Base-by-base conservation (phyloP, 2,113 vertebrate species). In the Albula goreensis region DNA sequence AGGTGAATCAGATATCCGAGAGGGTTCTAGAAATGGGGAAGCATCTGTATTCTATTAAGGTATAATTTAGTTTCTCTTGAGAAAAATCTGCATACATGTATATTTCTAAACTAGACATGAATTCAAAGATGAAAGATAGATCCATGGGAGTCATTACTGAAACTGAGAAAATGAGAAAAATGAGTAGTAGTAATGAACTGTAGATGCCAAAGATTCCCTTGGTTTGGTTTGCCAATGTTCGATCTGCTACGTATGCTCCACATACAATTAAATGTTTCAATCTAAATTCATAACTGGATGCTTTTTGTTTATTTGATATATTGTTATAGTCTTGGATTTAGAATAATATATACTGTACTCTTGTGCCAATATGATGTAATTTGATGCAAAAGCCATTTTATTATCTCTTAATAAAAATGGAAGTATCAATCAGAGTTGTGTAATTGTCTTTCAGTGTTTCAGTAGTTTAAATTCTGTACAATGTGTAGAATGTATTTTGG, bases 41-140 rank as follows among this genome's bases (percentile, higher is more conserved):
- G n/a, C 31, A 79, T 19, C 11, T 25, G 12, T 66, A 53, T 10
- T 78, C 77, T 57, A 85, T 48, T 84, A 31, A 41, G 25, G 50
- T 56, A 19, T 48, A 50, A 56, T 74, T 83, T 83, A 83, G 66
- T 78, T 13, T 79, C 9, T 12, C 41, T 50, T 84, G 25, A 53
- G 12, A 31, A 48, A 41, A 31, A 85, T 25, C 52, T 57, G 12
- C 10, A 48, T 53, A 41, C 66, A n/a, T 82, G 81, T 52, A 49
- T 56, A 85, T 51, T 49, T 83, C 83, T 78, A 25, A 49, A 49
- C 13, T 15, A 57, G 50, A 79, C 56, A 78, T 56, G 50, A 79
- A 41, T 84, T 15, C 22, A 78, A 84, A 83, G 60, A 66, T n/a
- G 3, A 50, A 83, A 70, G n/a, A 70, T 70, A 74, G 6, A n/a